These are phyloP conservation scores for Hirtodrosophila alboralis DNA, from an alignment of 2,888 invertebrate species.

Conservation along the genomic window DNA sequence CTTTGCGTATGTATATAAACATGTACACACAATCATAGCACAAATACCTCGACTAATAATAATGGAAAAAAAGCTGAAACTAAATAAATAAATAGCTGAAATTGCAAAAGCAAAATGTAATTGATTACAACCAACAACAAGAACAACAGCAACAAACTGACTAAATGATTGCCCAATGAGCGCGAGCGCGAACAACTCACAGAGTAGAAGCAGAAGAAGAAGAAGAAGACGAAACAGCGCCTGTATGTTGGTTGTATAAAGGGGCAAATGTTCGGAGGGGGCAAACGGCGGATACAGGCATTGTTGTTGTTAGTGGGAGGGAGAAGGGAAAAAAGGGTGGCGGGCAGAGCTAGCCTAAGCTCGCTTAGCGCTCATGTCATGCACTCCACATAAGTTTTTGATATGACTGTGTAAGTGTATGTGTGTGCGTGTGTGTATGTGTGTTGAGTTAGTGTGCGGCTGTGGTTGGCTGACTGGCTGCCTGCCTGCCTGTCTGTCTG, in stretches of 20 bases:
- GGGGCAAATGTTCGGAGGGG: conserved; percentile 1
- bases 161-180: conserved; percentile 80
- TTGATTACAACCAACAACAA: conserved; percentile 69
- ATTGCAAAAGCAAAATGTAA: conserved; percentile 80
- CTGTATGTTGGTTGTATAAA: not conserved
- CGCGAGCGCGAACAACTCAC: conserved; percentile 53
- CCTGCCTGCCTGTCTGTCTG: conserved; percentile 58
- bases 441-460: conserved; percentile 32
- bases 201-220: conserved; percentile 24
- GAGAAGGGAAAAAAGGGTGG: conserved; percentile 12
- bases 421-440: conserved; percentile 13
- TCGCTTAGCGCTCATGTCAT: conserved; percentile 71
- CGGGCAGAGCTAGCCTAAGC: conserved; percentile 52
- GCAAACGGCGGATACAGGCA: not conserved
- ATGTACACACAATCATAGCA: conserved; percentile 24
- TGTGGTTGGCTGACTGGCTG: conserved; percentile 63
- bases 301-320: conserved; percentile 13
- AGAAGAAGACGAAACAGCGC: too few species aligned
- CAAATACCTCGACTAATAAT: conserved; percentile 68
- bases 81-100: conserved; percentile 79
- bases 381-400: conserved; percentile 70
- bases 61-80: conserved; percentile 74
- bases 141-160: conserved; percentile 37
- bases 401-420: conserved; percentile 20
- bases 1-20: conserved; percentile 34